A percentile compares a stretch with the other conserved stretches of the same genome.
phyloP scores from a whole-genome alignment of 1,140 invertebrate genomes.

The Drosophila nikananu region DNA sequence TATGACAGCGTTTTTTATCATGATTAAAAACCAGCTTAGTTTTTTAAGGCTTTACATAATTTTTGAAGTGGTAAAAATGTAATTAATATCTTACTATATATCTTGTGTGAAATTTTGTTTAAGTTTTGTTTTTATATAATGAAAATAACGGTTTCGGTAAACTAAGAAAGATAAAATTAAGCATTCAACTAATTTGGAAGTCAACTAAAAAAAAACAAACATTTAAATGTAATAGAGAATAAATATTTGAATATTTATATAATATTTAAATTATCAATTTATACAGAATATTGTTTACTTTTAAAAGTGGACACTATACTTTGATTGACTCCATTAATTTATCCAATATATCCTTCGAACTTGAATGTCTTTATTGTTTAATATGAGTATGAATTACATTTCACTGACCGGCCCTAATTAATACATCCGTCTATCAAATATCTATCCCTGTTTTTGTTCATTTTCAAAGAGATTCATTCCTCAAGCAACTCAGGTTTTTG shows the following conservation, averaged over 20 bases:
- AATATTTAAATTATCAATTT: too few relatives aligned
- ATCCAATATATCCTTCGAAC: not conserved
- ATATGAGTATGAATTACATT: too few relatives aligned
- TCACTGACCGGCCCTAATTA: not conserved
- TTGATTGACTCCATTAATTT: not conserved
- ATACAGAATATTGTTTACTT: too few relatives aligned
- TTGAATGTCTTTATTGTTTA: too few relatives aligned
- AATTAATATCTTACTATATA: too few relatives aligned
- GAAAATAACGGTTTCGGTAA: not conserved
- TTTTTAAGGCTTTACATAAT: not conserved
- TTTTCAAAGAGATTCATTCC: not conserved
- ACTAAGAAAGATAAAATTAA: not conserved
- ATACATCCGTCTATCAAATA: not conserved
- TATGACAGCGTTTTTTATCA: slow-evolving; percentile 5
- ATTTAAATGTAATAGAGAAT: too few relatives aligned
- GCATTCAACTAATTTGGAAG: too few relatives aligned
- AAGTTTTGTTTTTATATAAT: not conserved
- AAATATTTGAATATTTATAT: too few relatives aligned
- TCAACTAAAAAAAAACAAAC: too few relatives aligned
- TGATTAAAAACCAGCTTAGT: slow-evolving; percentile 3
- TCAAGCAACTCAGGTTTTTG: not conserved
- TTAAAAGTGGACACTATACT: too few relatives aligned
- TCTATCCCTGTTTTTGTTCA: too few relatives aligned
- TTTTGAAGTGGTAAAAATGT: not conserved
- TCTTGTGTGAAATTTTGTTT: not conserved